Conservation (phyloP, 2,888 invertebrate genomes). For the Ischnus inquisitorius region DNA sequence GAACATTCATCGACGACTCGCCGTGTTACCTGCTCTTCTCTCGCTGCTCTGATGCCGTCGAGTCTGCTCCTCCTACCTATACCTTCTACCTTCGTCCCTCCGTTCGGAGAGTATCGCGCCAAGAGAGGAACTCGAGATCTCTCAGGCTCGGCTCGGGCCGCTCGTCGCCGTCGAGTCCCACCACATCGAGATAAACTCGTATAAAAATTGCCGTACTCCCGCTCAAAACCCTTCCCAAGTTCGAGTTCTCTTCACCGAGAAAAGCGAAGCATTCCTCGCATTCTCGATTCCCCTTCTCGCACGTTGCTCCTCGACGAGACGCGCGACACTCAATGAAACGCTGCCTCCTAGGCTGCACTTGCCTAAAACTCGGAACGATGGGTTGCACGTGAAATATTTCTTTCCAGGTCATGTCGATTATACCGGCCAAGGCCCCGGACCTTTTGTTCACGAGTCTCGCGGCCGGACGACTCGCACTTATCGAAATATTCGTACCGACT, state of each 20-base stretch:
- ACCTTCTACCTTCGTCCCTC: slow-evolving; percentile 21
- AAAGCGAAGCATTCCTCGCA: slow-evolving; percentile 76
- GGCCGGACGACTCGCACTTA: slow-evolving; percentile 16
- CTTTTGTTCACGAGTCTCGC: slow-evolving; percentile 17
- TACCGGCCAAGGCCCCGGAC: slow-evolving; percentile 36
- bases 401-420: slow-evolving; percentile 53
- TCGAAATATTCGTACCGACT: background rate
- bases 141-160: slow-evolving; percentile 32
- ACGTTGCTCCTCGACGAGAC: slow-evolving; percentile 32
- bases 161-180: slow-evolving; percentile 44
- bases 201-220: slow-evolving; percentile 57
- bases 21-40: slow-evolving; percentile 59
- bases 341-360: background rate
- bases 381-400: slow-evolving; percentile 11
- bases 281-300: slow-evolving; percentile 65
- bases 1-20: slow-evolving; percentile 58
- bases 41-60: slow-evolving; percentile 50
- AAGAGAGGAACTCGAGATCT: slow-evolving; percentile 21
- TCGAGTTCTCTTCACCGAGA: slow-evolving; percentile 61
- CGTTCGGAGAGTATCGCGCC: background rate
- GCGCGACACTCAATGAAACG: background rate
- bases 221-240: slow-evolving; percentile 70
- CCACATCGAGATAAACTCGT: slow-evolving; percentile 60
- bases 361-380: slow-evolving; percentile 11
- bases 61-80: slow-evolving; percentile 28